Evolutionary conservation across 1,140 invertebrate genomes (phyloP).

Genomic region (Cepaea nemoralis): DNA sequence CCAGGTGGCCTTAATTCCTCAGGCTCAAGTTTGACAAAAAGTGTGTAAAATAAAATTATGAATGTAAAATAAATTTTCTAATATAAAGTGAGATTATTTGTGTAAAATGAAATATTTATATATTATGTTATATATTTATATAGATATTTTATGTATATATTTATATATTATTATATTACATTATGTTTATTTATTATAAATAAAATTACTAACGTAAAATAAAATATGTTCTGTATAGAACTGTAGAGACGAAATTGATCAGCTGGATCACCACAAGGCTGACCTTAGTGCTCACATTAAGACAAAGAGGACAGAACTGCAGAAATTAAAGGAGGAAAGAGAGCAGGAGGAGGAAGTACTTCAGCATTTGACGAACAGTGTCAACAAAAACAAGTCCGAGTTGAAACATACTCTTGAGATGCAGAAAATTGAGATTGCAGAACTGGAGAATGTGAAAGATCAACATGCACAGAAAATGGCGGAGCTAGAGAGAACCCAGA

Average conservation of each 20-base stretch:
- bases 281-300: constrained; percentile 57
- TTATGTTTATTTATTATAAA: too few species aligned
- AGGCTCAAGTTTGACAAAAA: too few species aligned
- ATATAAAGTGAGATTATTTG: too few species aligned
- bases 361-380: constrained; percentile 58
- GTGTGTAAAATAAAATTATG: too few species aligned
- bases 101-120: too few species aligned
- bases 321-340: constrained; percentile 57
- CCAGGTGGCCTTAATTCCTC: too few species aligned
- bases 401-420: constrained; percentile 66
- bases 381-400: constrained; percentile 64
- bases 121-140: too few species aligned
- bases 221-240: too few species aligned
- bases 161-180: too few species aligned
- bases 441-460: constrained; percentile 60
- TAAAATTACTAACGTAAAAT: too few species aligned
- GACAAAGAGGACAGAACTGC: constrained; percentile 54
- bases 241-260: constrained; percentile 51
- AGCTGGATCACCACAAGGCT: constrained; percentile 58
- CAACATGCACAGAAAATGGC: constrained; percentile 61
- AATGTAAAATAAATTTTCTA: too few species aligned
- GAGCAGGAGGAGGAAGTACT: constrained; percentile 64
- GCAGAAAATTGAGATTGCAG: constrained; percentile 61
- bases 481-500: constrained; percentile 64
- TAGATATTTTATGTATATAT: too few species aligned